phyloP scores from a whole-genome alignment of 2,113 vertebrate genomes.

The Accipiter virgatus region DNA sequence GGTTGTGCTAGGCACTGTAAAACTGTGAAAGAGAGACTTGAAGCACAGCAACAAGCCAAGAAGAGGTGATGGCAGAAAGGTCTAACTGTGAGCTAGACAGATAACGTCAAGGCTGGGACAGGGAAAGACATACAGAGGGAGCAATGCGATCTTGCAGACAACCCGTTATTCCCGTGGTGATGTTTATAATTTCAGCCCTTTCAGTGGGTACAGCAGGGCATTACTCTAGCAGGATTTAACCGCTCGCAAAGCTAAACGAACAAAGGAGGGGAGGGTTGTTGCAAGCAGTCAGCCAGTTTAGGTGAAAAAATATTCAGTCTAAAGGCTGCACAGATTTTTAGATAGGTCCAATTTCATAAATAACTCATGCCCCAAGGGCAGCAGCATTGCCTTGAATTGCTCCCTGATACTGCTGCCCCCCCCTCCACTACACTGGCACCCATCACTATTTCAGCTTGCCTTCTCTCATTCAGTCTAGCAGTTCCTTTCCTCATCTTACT shows the following conservation, averaged over 20 bases:
- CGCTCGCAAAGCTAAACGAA: background rate
- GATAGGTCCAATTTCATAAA: background rate
- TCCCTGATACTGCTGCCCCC: background rate
- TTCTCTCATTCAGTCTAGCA: background rate
- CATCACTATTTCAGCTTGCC: background rate
- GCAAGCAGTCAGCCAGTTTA: background rate
- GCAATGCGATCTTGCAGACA: background rate
- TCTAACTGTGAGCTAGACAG: background rate
- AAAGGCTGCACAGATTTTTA: background rate
- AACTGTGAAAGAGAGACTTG: background rate
- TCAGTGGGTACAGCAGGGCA: background rate
- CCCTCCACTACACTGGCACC: background rate
- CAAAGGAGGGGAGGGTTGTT: background rate
- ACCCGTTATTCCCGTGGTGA: accelerated
- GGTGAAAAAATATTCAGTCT: background rate
- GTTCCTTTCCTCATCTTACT: background rate
- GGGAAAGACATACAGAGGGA: background rate
- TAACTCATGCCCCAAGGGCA: background rate
- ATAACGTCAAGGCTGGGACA: background rate
- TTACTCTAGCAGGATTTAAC: background rate
- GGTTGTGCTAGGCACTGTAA: background rate
- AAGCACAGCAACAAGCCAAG: background rate
- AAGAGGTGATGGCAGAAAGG: background rate
- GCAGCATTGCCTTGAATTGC: background rate
- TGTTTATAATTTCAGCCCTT: background rate